These are phyloP conservation scores for Spodoptera littoralis DNA, from an alignment of 2,888 invertebrate species.

Conservation along the genomic window DNA sequence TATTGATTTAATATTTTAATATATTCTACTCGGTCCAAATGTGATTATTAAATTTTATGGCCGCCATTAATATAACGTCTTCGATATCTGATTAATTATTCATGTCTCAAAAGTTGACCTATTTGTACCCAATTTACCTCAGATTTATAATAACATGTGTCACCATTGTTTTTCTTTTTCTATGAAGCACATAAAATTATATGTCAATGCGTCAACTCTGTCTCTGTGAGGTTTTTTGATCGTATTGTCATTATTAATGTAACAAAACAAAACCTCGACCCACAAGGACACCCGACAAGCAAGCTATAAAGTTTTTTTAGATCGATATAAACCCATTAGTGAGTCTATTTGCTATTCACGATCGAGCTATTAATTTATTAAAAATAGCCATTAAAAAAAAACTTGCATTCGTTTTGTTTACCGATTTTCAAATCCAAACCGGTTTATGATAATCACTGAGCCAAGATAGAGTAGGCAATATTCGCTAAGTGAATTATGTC, in stretches of 20 bases:
- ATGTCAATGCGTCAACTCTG: slow-evolving; percentile 33
- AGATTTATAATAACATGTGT: slow-evolving; percentile 45
- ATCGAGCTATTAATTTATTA: slow-evolving; percentile 63
- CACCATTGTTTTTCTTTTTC: slow-evolving; percentile 43
- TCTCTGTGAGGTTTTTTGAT: slow-evolving; percentile 32
- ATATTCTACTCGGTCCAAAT: slow-evolving; percentile 48
- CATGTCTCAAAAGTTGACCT: slow-evolving; percentile 49
- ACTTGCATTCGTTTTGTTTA: slow-evolving; percentile 65
- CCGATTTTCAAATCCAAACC: slow-evolving; percentile 70
- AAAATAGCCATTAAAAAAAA: slow-evolving; percentile 60
- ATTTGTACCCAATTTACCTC: slow-evolving; percentile 54
- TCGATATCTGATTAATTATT: slow-evolving; percentile 56
- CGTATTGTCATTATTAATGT: slow-evolving; percentile 35
- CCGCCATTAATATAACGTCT: slow-evolving; percentile 53
- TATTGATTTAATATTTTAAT: slow-evolving; percentile 61
- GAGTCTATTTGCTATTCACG: slow-evolving; percentile 61
- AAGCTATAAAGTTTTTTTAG: slow-evolving; percentile 46
- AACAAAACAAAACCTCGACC: slow-evolving; percentile 34
- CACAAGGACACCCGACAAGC: slow-evolving; percentile 50
- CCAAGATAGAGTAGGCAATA: slow-evolving; percentile 51
- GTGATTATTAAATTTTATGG: slow-evolving; percentile 59
- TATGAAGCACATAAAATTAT: slow-evolving; percentile 30
- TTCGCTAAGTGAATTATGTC: slow-evolving; percentile 65
- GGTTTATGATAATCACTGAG: slow-evolving; percentile 59
- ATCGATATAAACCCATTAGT: slow-evolving; percentile 54